Base-by-base conservation (phyloP, 2,797 vertebrate genomes). In the Moxostoma hubbsi region DNA sequence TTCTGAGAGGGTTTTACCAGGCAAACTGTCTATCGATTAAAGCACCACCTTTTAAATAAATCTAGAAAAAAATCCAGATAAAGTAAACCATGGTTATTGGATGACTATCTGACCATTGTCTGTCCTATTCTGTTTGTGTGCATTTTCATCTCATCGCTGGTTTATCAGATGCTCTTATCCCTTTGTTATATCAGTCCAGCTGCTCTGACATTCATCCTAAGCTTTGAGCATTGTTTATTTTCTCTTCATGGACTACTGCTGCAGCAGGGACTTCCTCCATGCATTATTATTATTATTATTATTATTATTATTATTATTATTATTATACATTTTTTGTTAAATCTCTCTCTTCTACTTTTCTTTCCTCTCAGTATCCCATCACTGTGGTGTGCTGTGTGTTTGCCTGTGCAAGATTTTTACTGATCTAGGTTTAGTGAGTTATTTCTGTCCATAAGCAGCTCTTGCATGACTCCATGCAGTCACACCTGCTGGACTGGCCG, bases 381-480 rank as follows among this genome's bases (percentile, higher is more conserved):
- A 15, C n/a, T 62, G 24, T 12, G 50, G 9, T 69, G 36, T 57
- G 24, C 54, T 36, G 36, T 36, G 36, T 4, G 3, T 43, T 10
- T 67, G 55, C 4, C 62, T 7, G 13, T 4, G 5, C 54, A 65
- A 46, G 12, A 18, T 7, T 15, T 53, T n/a, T 72, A 9, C 63
- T 58, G 13, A 72, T 66, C 24, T 73, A 49, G 43, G 36, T 72
- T 16, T 54, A 16, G n/a, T 1, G 54, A 15, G 53, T 67, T 81
- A 72, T 59, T 69, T 80, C 5, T 43, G 51, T 24, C 50, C 50
- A 7, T 67, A 36, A 55, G 65, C 57, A 9, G 57, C 70, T 63
- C 69, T 73, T 53, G 36, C 12, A 73, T 82, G 75, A 74, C 18
- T 80, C 67, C 8, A 49, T 57, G 24, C 3, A 54, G 49, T 71